Evolutionary conservation across 2,888 invertebrate genomes (phyloP), one percentile per base, ranked within the genome.

Genomic region (Ashinkailepas kermadecensis): DNA sequence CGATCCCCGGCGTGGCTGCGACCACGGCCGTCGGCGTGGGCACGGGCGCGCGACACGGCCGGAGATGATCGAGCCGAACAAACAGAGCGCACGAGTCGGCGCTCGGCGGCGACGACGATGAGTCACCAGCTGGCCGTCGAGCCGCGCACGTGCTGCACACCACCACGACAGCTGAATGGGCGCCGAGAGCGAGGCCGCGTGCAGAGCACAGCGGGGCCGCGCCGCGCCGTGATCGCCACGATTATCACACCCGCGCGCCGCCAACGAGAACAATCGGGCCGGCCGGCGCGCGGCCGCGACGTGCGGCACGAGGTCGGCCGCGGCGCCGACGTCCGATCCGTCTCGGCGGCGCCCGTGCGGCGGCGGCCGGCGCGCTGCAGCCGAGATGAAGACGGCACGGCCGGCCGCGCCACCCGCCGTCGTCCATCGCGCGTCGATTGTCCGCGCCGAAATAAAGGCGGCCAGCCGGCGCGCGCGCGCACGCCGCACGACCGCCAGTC

Each of bases 401-500:
- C 70, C 39, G 56, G 74, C 56, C 54, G 74, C 54, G 10, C 74
- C 39, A 15, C 59, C 59, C 59, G 59, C 59, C 59, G 59, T 7
- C 59, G 15, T 15, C 59, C 59, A 15, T 59, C 59, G 59, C 0
- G 39, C 74, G 56, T 11, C 74, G 74, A 74, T 74, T 56, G 74
- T 74, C 56, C 21, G 7, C 74, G 74, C 74, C 54, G 74, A 62
- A 62, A 62, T 62, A 62, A 62, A 62, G 18, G 62, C 70, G 15
- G 39, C 70, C 70, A 39, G 7, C 70, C 39, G 39, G 39, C 10
- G 25, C 74, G 21, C 59, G 12, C 3, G 12, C 59, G 59, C 59
- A 59, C 59, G 59, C 59, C 59, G 59, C 59, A 15, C 59, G 59
- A 6, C 70, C 70, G 70, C 74, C 74, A 74, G 74, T 74, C 74